These are phyloP conservation scores for Hirtodrosophila duncani DNA, from an alignment of 2,888 invertebrate genomes.

Conservation along the genomic window DNA sequence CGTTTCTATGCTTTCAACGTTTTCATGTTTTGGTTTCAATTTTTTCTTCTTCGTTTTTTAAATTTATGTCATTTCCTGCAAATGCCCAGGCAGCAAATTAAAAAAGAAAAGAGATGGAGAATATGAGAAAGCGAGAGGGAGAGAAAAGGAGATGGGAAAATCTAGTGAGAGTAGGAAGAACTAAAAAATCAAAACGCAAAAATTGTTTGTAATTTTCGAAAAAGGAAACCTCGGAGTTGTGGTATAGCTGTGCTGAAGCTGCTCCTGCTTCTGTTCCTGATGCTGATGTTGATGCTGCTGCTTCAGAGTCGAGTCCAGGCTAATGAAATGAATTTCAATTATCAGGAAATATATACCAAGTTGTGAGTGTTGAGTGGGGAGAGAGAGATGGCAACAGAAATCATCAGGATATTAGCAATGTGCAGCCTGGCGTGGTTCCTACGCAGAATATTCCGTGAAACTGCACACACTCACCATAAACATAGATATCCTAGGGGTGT, in stretches of 20 bases:
- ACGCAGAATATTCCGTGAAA: conserved; percentile 51
- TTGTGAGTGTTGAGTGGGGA: conserved; percentile 1
- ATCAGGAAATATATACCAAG: conserved; percentile 25
- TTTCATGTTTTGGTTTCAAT: too few species aligned
- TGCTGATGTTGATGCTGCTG: too few species aligned
- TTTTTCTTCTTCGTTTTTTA: too few species aligned
- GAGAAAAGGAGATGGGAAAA: not conserved
- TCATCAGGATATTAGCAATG: conserved; percentile 70
- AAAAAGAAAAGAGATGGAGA: too few species aligned
- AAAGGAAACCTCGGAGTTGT: not conserved
- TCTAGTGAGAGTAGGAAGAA: not conserved
- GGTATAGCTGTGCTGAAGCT: too few species aligned
- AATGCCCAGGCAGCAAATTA: too few species aligned
- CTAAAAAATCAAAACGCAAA: not conserved
- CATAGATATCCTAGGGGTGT: too few species aligned
- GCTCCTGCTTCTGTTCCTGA: too few species aligned
- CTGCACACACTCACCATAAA: too few species aligned
- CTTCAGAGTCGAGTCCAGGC: conserved; percentile 3
- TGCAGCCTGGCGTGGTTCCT: conserved; percentile 65
- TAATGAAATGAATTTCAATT: conserved; percentile 66
- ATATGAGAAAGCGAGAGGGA: not conserved
- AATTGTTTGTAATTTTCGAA: conserved; percentile 9
- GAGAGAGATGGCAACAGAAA: conserved; percentile 22
- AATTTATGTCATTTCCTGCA: too few species aligned
- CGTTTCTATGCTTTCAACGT: not conserved